A percentile compares a stretch with the other conserved stretches of the same genome.
Evolutionary conservation across 2,797 vertebrate genomes (phyloP).

Genomic region (Danio aesculapii): DNA sequence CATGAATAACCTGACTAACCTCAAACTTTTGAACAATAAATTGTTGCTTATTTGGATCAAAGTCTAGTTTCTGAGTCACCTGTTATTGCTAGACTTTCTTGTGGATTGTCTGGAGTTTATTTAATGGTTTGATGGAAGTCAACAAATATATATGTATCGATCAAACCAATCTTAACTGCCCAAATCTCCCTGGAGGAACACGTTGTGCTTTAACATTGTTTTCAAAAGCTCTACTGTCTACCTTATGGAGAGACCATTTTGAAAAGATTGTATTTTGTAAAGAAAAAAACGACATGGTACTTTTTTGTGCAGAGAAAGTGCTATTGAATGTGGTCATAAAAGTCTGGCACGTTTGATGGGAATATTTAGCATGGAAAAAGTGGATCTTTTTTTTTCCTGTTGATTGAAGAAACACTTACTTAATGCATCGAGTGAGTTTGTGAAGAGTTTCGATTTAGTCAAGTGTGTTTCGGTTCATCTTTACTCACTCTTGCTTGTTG

Average conservation of each 20-base stretch:
- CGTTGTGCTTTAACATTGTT: background rate
- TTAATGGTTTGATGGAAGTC: background rate
- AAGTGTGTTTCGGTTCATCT: background rate
- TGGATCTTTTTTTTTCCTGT: background rate
- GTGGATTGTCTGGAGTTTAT: background rate
- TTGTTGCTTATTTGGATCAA: too few species aligned
- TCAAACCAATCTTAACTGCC: background rate
- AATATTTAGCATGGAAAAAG: background rate
- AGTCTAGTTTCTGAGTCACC: too few species aligned
- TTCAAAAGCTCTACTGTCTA: background rate
- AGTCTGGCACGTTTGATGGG: background rate
- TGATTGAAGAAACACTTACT: background rate
- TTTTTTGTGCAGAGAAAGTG: too few species aligned
- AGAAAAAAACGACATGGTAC: background rate
- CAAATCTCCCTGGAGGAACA: background rate
- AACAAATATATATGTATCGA: background rate
- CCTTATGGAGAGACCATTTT: background rate
- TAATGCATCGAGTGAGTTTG: background rate
- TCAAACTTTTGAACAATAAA: too few species aligned
- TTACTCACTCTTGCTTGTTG: background rate
- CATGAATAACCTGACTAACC: too few species aligned
- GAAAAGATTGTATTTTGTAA: background rate
- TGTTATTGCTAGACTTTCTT: background rate
- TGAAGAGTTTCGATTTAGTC: background rate
- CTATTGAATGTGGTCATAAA: background rate